These are phyloP conservation scores for Oikopleura albicans DNA, from an alignment of 23 tunicate species.

Conservation along the genomic window DNA sequence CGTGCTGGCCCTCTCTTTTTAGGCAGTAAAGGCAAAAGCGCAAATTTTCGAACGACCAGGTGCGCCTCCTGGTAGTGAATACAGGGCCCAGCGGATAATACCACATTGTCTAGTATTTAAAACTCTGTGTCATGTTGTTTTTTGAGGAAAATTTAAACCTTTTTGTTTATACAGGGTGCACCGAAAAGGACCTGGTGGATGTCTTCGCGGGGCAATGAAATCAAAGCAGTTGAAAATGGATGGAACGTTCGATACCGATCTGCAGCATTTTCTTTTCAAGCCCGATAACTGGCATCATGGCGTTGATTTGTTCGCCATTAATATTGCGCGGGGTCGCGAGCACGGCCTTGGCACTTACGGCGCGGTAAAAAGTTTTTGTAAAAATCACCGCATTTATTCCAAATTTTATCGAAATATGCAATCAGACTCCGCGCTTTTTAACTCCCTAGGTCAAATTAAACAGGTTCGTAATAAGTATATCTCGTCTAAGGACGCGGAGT, in stretches of 20 bases:
- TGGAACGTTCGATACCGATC: neutral
- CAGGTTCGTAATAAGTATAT: neutral
- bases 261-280: neutral
- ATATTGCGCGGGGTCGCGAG: constrained; percentile 8
- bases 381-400: neutral
- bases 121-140: too few relatives aligned
- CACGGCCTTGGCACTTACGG: constrained; percentile 10
- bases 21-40: too few relatives aligned
- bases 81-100: too few relatives aligned
- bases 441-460: neutral
- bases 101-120: too few relatives aligned
- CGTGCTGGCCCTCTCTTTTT: too few relatives aligned
- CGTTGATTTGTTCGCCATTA: neutral
- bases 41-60: too few relatives aligned
- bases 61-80: too few relatives aligned
- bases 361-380: neutral
- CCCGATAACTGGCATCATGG: neutral
- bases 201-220: constrained; percentile 15
- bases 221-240: neutral
- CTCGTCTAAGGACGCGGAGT: neutral
- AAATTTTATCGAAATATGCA: neutral
- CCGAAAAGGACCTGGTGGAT: constrained; percentile 13
- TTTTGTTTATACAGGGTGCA: neutral
- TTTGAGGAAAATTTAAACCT: too few relatives aligned
- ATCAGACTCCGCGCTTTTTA: neutral